Evolutionary conservation across 2,113 vertebrate genomes (phyloP).

Genomic region (Herpailurus yagouaroundi): DNA sequence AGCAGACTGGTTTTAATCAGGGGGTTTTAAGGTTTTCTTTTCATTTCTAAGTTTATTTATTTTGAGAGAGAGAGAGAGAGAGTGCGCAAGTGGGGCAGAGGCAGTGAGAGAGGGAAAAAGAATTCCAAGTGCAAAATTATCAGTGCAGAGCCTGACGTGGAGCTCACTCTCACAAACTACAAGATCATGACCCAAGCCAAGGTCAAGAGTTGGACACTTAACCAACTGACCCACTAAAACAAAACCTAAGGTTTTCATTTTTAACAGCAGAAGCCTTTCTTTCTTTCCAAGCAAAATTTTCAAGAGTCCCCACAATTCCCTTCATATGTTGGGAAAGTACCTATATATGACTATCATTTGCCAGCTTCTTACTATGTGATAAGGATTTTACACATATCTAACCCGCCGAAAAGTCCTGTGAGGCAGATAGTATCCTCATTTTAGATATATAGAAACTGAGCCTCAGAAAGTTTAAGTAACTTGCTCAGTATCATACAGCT

Average conservation of each 20-base stretch:
- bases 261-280: background rate
- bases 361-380: background rate
- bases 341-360: background rate
- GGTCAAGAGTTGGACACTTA: too few species aligned
- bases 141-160: too few species aligned
- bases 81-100: too few species aligned
- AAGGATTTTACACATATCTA: conserved; percentile 33
- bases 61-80: too few species aligned
- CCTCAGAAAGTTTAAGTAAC: background rate
- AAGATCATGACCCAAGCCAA: too few species aligned
- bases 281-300: background rate
- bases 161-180: too few species aligned
- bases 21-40: background rate
- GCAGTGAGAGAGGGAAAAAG: too few species aligned
- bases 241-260: background rate
- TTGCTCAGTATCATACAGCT: background rate
- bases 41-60: background rate
- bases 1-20: background rate
- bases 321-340: too few species aligned
- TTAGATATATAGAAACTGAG: conserved; percentile 29
- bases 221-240: too few species aligned
- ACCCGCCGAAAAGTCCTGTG: background rate
- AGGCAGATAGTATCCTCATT: background rate
- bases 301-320: background rate
- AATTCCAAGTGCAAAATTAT: too few species aligned